Base-by-base conservation (phyloP, 2,797 vertebrate genomes). In the Melanogrammus aeglefinus region DNA sequence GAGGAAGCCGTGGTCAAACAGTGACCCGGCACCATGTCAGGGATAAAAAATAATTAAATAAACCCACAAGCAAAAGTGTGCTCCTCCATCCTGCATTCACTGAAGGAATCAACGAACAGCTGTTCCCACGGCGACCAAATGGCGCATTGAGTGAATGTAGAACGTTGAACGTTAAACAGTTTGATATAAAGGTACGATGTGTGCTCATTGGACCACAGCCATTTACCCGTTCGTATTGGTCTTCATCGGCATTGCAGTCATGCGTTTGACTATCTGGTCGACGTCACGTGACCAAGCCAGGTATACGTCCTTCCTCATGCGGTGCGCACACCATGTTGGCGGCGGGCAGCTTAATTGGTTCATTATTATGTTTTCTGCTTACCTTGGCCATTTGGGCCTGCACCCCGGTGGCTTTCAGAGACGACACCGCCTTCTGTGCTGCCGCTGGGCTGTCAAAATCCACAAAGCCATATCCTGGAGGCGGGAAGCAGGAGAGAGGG, bases 341-440 rank as follows among this genome's bases (percentile, higher is more conserved):
- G 10, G 29, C 21, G 80, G 66, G 75, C n/a, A 78, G 80, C 44
- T n/a, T 63, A 8, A 63, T 63, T 24, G n/a, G 21, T 24, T 63
- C 57, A 24, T 9, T 63, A 7, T 7, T 2, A 80, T 75, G 83
- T 80, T 81, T 21, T 44, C 70, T 74, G 35, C 90, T 91, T 97
- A 98, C 97, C 96, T 98, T 98, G 91, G 97, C 97, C 97, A 98
- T 98, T 93, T 98, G 97, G 0, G 97, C 97, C 92, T 98, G 97
- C 72, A 98, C 97, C 0, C 97, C 97, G 83, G 95, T 98, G 90
- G 97, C 96, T 93, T 98, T 99, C 88, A 99, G 96, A 88, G 97
- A 98, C 1, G 96, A 96, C 90, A 99, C 96, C 1, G 97, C 97
- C 93, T 98, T 98, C 94, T 99, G 97, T 76, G 97, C 97, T 39